phyloP scores from a whole-genome alignment of 2,888 invertebrate genomes.

The Euclidia mi region DNA sequence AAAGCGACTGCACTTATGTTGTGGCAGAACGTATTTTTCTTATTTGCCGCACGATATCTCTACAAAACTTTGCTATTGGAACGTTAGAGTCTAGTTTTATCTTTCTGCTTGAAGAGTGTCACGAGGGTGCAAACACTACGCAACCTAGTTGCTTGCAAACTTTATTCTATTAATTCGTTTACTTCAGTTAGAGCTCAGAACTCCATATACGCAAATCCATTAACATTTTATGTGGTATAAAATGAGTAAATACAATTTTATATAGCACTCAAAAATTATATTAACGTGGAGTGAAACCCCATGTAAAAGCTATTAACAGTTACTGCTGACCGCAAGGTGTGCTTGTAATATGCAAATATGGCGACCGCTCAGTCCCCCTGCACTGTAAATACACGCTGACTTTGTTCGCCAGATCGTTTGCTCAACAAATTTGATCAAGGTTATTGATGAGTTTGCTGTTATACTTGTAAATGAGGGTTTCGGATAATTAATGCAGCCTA shows the following conservation, averaged over 20 bases:
- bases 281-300: slow-evolving; percentile 16
- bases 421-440: slow-evolving; percentile 63
- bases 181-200: too few relatives aligned
- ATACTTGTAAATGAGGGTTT: slow-evolving; percentile 53
- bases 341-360: slow-evolving; percentile 55
- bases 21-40: too few relatives aligned
- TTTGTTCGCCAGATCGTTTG: slow-evolving; percentile 56
- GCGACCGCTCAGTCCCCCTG: slow-evolving; percentile 38
- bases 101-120: too few relatives aligned
- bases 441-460: slow-evolving; percentile 66
- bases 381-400: slow-evolving; percentile 53
- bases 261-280: slow-evolving; percentile 18
- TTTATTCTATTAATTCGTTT: too few relatives aligned
- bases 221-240: slow-evolving; percentile 8
- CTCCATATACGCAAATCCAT: not conserved
- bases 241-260: slow-evolving; percentile 18
- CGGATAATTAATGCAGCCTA: slow-evolving; percentile 46
- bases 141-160: too few relatives aligned
- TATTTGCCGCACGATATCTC: too few relatives aligned
- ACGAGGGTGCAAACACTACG: too few relatives aligned
- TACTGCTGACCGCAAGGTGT: slow-evolving; percentile 36
- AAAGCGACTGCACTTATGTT: too few relatives aligned
- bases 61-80: too few relatives aligned
- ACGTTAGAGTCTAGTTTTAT: too few relatives aligned
- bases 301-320: slow-evolving; percentile 40